Evolutionary conservation across 2,797 vertebrate species (phyloP), one percentile per base, ranked within the genome.

Genomic region (Anableps anableps): DNA sequence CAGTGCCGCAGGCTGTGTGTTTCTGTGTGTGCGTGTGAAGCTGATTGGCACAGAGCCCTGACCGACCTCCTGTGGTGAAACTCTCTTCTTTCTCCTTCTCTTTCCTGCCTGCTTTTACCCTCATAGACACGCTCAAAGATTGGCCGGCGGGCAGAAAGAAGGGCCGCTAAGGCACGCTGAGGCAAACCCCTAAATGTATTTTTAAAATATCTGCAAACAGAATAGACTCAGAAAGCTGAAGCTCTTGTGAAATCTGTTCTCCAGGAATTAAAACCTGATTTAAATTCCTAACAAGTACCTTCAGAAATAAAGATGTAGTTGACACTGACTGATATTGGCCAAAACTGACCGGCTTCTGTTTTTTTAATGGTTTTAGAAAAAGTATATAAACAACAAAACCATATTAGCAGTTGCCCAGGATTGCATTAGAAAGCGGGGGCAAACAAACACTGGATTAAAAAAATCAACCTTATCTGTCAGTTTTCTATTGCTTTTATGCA

Each of bases 1-100:
- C 89, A 76, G 82, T 62, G 91, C 92, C 91, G 86, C 68, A 8
- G 86, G 88, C 80, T 79, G 6, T 85, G 73, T 79, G 34, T 74
- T 85, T 76, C 78, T 77, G 72, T 74, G 58, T 79, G 84, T 79
- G 74, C 74, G 47, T 64, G 72, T 74, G 62, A 16, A 82, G 60
- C 77, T 82, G 90, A 87, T 82, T 93, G 92, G 93, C 93, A 85
- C 81, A 14, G 31, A 83, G 89, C 93, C 94, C 87, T 78, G 90
- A 86, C 79, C 83, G 81, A 88, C 88, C 91, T 92, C 93, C 89
- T 92, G 90, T 89, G 83, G 91, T 88, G 91, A 93, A 93, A 90
- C 87, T 89, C 92, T 88, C 85, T 88, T 76, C 60, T 89, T 91
- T 92, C 90, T 91, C 87, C 89, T 91, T 93, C 88, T 89, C 87